Base-by-base conservation (phyloP, 1,140 invertebrate species). In the Drosophila bocki region DNA sequence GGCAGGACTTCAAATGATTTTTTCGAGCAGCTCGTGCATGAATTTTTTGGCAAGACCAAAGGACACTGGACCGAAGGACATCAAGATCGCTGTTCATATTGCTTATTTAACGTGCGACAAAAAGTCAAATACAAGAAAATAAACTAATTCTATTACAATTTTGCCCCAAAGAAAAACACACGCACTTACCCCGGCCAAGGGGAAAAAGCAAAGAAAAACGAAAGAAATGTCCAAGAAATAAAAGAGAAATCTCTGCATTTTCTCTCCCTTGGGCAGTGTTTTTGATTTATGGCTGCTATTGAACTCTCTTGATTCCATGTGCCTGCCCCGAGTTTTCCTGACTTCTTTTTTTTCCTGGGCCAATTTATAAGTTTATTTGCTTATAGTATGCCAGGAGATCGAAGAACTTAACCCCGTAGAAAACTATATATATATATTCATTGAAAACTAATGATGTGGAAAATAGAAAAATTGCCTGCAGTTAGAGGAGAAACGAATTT, bases 401-500 rank as follows among this genome's bases (percentile, higher is more conserved):
- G 39, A 32, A 17, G 32, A 44, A 75, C 77, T 86, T 86, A 86
- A 76, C 82, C 82, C 83, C 67, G 59, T 56, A 47, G 62, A 64
- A 19, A 68, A 54, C 56, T 54, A 26, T 68, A 80, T 59, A 54
- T 69, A 72, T 48, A 88, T 88, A 88, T 84, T 83, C 84, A 88
- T 87, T 87, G 80, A 84, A 84, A 88, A 90, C 85, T 88, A 88
- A 88, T 90, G 84, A 88, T 88, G 84, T 81, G 81, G 81, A 88
- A 88, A 88, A 90, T 88, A 88, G 80, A 88, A 88, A 88, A 81
- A 88, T 88, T 84, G 80, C 80, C 84, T 88, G 84, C 80, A 88
- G 78, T 79, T 91, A 84, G 78, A 64, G 15, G 47, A 50, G 58
- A 65, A 44, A 61, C 54, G 50, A 57, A 37, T n/a, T 39, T 42